A percentile compares a stretch with the other conserved stretches of the same genome.
phyloP scores from a whole-genome alignment of 2,113 vertebrate genomes.

The Columba livia region DNA sequence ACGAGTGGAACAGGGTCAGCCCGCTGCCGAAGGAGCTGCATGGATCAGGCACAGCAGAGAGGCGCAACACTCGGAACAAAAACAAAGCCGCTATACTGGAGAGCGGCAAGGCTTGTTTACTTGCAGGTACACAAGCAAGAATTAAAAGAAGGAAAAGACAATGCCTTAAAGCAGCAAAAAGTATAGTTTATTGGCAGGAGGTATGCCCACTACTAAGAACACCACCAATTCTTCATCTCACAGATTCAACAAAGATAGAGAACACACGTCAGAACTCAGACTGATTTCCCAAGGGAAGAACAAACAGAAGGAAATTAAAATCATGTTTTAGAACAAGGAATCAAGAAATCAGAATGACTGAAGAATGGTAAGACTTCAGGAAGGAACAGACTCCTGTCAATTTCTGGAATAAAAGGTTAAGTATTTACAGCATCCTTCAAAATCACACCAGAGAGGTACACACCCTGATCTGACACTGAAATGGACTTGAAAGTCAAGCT shows the following conservation, averaged over 20 bases:
- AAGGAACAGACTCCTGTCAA: neutral
- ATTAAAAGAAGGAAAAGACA: neutral
- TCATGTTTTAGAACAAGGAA: conserved; percentile 41
- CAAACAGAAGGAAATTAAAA: conserved; percentile 37
- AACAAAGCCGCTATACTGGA: neutral
- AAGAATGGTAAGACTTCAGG: neutral
- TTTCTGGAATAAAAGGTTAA: neutral
- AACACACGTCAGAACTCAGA: conserved; percentile 36
- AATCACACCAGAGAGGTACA: neutral
- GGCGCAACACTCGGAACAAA: neutral
- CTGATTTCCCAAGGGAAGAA: conserved; percentile 39
- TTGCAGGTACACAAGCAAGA: neutral
- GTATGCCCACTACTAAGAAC: neutral
- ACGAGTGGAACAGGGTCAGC: neutral
- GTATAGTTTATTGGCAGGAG: neutral
- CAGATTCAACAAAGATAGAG: conserved; percentile 12
- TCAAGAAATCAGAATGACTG: conserved; percentile 27
- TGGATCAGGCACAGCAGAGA: neutral
- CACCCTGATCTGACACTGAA: neutral
- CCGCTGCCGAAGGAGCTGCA: neutral
- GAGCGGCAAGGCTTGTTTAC: neutral
- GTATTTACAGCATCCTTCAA: neutral
- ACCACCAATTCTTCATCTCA: neutral
- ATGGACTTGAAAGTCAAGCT: neutral
- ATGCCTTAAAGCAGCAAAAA: neutral